These are phyloP conservation scores for Drosophila murphyi DNA, from an alignment of 1,140 invertebrate genomes.

Conservation along the genomic window DNA sequence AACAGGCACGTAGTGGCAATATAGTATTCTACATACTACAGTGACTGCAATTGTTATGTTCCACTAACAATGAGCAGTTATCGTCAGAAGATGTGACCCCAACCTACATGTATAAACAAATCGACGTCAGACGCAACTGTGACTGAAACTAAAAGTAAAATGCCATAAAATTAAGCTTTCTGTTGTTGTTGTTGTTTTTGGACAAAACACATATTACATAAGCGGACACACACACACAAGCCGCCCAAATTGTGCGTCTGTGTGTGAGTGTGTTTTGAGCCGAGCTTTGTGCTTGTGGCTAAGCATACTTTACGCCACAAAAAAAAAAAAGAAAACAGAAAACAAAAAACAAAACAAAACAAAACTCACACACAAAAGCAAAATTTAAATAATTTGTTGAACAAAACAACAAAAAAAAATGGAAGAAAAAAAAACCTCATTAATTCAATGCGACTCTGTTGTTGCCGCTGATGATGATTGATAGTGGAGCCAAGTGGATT, in stretches of 20 bases:
- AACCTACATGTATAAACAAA: slow-evolving; percentile 68
- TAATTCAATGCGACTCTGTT: slow-evolving; percentile 51
- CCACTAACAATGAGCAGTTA: slow-evolving; percentile 50
- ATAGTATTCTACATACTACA: slow-evolving; percentile 16
- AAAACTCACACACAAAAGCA: slow-evolving; percentile 37
- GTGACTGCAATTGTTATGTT: slow-evolving; percentile 54
- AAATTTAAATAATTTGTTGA: slow-evolving; percentile 60
- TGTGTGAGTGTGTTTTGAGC: slow-evolving; percentile 13
- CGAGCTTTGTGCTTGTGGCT: slow-evolving; percentile 40
- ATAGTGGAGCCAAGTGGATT: slow-evolving; percentile 17
- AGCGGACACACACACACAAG: slow-evolving; percentile 31
- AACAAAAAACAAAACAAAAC: neutral
- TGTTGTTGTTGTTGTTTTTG: neutral
- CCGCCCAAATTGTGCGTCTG: slow-evolving; percentile 17
- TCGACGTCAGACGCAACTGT: slow-evolving; percentile 39
- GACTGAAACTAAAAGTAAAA: slow-evolving; percentile 78
- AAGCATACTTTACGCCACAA: slow-evolving; percentile 56
- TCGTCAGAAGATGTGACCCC: slow-evolving; percentile 77
- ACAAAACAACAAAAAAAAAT: slow-evolving; percentile 24
- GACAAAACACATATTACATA: slow-evolving; percentile 65
- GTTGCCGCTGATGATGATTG: slow-evolving; percentile 41
- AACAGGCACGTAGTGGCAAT: slow-evolving; percentile 59
- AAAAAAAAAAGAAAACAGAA: slow-evolving; percentile 9
- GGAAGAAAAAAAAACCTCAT: slow-evolving; percentile 36
- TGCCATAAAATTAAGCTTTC: slow-evolving; percentile 66